These are phyloP conservation scores for Peromyscus eremicus DNA, from an alignment of 2,797 vertebrate species.

Conservation along the genomic window DNA sequence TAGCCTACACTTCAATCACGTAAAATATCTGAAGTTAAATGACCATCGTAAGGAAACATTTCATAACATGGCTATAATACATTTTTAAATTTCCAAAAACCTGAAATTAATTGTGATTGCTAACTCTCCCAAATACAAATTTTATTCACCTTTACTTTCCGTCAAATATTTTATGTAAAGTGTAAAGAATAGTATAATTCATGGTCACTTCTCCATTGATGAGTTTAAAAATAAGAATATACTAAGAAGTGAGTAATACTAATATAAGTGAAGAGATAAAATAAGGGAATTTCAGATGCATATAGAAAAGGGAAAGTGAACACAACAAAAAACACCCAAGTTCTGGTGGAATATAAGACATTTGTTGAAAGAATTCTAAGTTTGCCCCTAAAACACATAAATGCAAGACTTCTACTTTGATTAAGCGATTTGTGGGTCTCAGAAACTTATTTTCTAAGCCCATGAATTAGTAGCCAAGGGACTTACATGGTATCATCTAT, in stretches of 20 bases:
- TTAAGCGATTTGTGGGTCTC: background rate
- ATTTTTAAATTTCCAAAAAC: background rate
- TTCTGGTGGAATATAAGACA: background rate
- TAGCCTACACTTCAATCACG: background rate
- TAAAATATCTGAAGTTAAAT: conserved; percentile 45
- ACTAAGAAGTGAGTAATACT: background rate
- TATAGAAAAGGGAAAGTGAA: background rate
- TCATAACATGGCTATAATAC: background rate
- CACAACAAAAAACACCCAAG: background rate
- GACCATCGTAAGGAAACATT: background rate
- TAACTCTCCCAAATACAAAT: background rate
- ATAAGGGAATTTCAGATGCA: background rate
- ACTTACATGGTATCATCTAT: background rate
- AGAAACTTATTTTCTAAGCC: background rate
- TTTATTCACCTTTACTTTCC: background rate
- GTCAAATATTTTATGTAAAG: background rate
- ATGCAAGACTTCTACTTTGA: background rate
- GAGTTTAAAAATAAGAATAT: background rate
- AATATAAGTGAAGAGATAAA: background rate
- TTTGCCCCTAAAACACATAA: background rate
- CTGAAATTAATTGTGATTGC: background rate
- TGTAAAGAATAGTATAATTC: background rate
- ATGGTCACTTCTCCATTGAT: background rate
- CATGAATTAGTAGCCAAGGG: background rate
- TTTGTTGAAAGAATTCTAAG: background rate